Evolutionary conservation across 2,113 vertebrate genomes (phyloP), one percentile per base, ranked within the genome.

Genomic region (Crotalus horridus): DNA sequence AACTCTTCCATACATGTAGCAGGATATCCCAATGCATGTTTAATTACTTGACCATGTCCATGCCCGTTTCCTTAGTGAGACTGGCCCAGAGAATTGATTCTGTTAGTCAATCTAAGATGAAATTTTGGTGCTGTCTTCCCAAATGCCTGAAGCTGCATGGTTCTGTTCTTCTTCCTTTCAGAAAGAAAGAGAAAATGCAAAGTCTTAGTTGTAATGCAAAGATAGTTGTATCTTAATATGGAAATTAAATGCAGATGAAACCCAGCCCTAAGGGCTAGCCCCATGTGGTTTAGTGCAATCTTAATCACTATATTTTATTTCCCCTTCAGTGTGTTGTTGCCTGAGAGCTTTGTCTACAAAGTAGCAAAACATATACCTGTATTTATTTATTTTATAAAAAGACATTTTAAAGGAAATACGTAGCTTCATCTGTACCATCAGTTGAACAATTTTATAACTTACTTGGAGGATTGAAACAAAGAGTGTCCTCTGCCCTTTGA

Each of bases 181-280:
- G 89, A 95, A 88, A 81, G 89, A 95, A 88, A 91, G 39, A 87
- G 91, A 95, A 64, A 86, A 94, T 95, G 95, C 94, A 17, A 24
- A 95, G 2, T 15, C 54, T 94, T 23, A 48, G 48, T 94, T 95
- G 2, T 94, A 55, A 46, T 46, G 46, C 46, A 46, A 46, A 46
- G 46, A 46, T 23, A 48, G 48, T 94, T 95, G 2, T 94, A 55
- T 91, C 91, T 95, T 91, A 23, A 46, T 87, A 26, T 8, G 15
- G 69, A 96, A 96, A 94, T 61, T 1, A 94, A 91, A 46, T 90
- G 90, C n/a, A 91, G 17, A 69, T 88, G 26, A 85, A 96, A 94
- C 29, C 56, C 91, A 88, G 29, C 59, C 48, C 48, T 89, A 46
- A 23, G 48, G 17, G 23, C 89, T n/a, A 74, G 92, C 87, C 29